Percentiles rank a stretch among this genome's conserved stretches.
Evolutionary conservation across 2,888 invertebrate species (phyloP).

Genomic region (Halictus quadricinctus): DNA sequence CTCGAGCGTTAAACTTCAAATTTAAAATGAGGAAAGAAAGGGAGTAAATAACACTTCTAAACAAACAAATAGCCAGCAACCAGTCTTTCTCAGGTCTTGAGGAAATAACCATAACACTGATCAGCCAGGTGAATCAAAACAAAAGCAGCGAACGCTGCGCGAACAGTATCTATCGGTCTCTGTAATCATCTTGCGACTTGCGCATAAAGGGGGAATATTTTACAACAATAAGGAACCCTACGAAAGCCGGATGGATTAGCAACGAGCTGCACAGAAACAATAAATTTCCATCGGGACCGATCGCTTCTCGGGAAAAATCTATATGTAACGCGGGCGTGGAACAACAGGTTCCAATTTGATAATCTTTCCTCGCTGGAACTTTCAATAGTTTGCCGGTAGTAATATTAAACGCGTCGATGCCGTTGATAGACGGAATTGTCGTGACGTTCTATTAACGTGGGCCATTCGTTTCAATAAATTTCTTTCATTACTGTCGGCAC

Average conservation of each 20-base stretch:
- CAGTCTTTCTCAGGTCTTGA: neutral
- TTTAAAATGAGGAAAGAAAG: neutral
- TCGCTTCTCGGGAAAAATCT: neutral
- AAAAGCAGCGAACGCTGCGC: neutral
- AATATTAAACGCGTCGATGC: constrained; percentile 10
- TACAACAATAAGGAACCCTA: neutral
- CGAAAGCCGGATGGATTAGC: neutral
- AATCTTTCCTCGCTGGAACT: neutral
- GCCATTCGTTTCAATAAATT: constrained; percentile 65
- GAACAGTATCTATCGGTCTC: neutral
- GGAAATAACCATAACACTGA: neutral
- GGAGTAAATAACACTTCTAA: neutral
- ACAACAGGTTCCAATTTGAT: neutral
- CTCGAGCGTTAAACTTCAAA: too few species aligned
- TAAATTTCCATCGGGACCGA: constrained; percentile 18
- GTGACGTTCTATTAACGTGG: neutral
- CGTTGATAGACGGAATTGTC: constrained; percentile 21
- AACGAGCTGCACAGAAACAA: neutral
- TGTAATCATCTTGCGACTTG: neutral
- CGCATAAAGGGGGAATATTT: neutral
- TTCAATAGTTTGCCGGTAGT: neutral
- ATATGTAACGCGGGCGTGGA: too few species aligned
- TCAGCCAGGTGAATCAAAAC: neutral
- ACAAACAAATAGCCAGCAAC: neutral
- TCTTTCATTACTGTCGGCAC: constrained; percentile 56